phyloP scores from a whole-genome alignment of 2,888 invertebrate species.

The Melipona beecheii region DNA sequence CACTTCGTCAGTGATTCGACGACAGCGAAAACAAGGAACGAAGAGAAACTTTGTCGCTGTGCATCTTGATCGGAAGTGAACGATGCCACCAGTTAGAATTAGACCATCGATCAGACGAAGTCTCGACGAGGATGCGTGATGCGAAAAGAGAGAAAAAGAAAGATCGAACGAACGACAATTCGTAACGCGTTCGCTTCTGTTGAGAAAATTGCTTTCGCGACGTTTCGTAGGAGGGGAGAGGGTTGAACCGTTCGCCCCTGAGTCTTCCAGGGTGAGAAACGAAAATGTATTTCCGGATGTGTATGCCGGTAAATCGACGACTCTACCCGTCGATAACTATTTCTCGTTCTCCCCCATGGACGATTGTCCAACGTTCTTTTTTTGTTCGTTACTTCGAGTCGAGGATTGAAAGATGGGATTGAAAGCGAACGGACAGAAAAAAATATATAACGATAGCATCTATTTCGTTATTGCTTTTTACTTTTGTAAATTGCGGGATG shows the following conservation, averaged over 20 bases:
- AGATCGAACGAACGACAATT: conserved; percentile 62
- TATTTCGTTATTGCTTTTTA: not conserved
- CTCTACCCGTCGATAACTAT: conserved; percentile 71
- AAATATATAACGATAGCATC: not conserved
- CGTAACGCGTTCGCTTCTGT: conserved; percentile 47
- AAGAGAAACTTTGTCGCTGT: not conserved
- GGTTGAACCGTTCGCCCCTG: conserved; percentile 41
- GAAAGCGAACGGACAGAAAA: not conserved
- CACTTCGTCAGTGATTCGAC: too few relatives aligned
- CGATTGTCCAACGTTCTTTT: conserved; percentile 16
- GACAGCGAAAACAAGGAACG: not conserved
- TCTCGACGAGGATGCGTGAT: conserved; percentile 17
- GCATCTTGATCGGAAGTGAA: conserved; percentile 17
- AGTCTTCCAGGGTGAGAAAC: conserved; percentile 69
- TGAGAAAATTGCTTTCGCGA: conserved; percentile 76
- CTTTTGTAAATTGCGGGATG: too few relatives aligned
- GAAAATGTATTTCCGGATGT: conserved; percentile 80
- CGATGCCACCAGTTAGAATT: conserved; percentile 29
- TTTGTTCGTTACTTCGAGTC: not conserved
- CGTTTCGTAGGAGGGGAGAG: conserved; percentile 38
- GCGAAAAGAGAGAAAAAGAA: conserved; percentile 47
- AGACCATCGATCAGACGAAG: conserved; percentile 60
- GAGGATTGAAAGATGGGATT: too few relatives aligned
- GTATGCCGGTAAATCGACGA: conserved; percentile 79
- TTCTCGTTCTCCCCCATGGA: not conserved